phyloP scores from a whole-genome alignment of 1,140 invertebrate genomes.

The Drosophila sucinea region DNA sequence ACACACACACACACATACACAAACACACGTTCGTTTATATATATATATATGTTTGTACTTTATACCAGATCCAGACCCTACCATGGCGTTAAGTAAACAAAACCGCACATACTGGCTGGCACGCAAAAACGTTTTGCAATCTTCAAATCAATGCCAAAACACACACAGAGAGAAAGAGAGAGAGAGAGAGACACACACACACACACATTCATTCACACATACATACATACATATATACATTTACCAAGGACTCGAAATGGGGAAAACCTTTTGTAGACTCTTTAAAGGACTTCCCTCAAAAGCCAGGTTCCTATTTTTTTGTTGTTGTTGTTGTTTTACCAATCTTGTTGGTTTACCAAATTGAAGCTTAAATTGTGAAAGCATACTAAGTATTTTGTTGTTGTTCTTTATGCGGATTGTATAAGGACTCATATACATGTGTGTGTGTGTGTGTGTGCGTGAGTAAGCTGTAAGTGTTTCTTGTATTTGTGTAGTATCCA shows the following conservation, averaged over 20 bases:
- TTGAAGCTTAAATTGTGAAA: slow-evolving; percentile 65
- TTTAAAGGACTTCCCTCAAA: slow-evolving; percentile 50
- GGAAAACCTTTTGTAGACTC: slow-evolving; percentile 47
- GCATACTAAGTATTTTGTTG: slow-evolving; percentile 50
- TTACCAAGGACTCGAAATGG: slow-evolving; percentile 49
- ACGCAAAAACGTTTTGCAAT: slow-evolving; percentile 49
- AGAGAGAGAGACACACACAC: slow-evolving; percentile 9
- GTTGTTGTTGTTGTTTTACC: slow-evolving; percentile 1
- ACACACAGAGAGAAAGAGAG: neutral
- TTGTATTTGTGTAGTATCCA: neutral
- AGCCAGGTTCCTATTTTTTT: slow-evolving; percentile 29
- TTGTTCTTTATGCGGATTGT: slow-evolving; percentile 44
- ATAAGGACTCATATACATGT: neutral
- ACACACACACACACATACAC: slow-evolving; percentile 31
- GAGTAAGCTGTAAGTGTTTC: neutral
- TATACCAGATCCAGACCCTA: slow-evolving; percentile 3
- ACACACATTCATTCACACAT: neutral
- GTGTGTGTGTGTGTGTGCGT: neutral
- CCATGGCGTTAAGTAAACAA: slow-evolving; percentile 36
- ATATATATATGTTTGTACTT: neutral
- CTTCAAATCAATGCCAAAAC: slow-evolving; percentile 63
- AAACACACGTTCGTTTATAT: no score
- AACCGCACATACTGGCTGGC: slow-evolving; percentile 25
- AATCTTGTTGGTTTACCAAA: slow-evolving; percentile 67
- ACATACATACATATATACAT: slow-evolving; percentile 34